Base-by-base conservation (phyloP, 1,140 invertebrate species). In the Drosophila eugracilis region DNA sequence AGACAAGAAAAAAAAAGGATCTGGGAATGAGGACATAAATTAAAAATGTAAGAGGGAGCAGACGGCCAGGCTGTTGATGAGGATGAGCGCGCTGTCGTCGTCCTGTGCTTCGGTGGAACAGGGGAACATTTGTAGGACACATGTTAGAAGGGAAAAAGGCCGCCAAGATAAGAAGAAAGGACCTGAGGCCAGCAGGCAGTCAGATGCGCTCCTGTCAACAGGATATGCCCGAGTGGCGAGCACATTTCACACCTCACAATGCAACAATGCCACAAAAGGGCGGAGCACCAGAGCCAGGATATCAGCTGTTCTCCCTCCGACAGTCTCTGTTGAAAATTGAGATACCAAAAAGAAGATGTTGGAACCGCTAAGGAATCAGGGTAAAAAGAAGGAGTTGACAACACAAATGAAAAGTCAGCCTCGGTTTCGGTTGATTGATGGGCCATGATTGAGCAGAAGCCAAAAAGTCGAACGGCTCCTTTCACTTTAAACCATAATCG, bases 171-270 rank as follows among this genome's bases (percentile, higher is more conserved):
- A 70, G 67, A 44, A 71, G 48, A 41, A 72, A 75, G 72, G 49
- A 54, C 72, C 71, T 75, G 37, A 75, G 71, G 71, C 71, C 65
- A 79, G 80, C 60, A 75, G 73, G 63, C 74, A 66, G 69, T 60
- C 57, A 47, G 69, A 36, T 69, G 65, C 54, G 57, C 62, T 60
- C 50, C 76, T 86, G 80, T 85, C 80, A 88, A 88, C 74, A 86
- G 81, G 81, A 86, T 86, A 86, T 88, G 81, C 83, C 79, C 85
- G 81, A 81, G 74, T 62, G 74, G 59, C 66, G 67, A 70, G 78
- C 63, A 67, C 73, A 81, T 77, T 86, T 86, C 81, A 86, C 81
- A 86, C 81, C 81, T 86, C 62, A 86, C 77, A 86, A 88, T 81
- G 67, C 65, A 79, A 80, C 76, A 73, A 78, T 60, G 55, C 57